Conservation (phyloP, 2,113 vertebrate genomes). For the Erythrocercus mccallii region DNA sequence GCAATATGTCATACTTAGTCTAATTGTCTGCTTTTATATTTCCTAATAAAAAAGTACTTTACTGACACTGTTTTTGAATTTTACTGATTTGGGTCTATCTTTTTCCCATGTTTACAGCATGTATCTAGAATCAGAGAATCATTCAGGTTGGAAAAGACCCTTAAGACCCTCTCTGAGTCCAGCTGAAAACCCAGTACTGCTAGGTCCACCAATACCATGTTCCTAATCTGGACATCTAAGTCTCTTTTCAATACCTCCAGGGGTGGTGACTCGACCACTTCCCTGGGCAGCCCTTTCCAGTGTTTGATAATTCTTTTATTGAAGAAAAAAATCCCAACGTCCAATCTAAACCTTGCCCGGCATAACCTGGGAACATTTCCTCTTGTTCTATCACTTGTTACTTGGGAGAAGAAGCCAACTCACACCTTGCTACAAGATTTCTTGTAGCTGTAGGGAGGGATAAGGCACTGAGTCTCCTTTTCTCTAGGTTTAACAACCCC, state of each 20-base stretch:
- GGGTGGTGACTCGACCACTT: too few relatives aligned
- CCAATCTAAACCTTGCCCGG: background rate
- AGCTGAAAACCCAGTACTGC: background rate
- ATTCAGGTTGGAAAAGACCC: background rate
- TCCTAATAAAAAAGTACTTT: background rate
- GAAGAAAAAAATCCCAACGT: background rate
- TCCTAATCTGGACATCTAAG: too few relatives aligned
- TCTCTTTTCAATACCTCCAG: background rate
- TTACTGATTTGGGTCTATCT: background rate
- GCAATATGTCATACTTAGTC: background rate
- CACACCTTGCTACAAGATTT: rapidly evolving
- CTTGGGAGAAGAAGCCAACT: rapidly evolving
- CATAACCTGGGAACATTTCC: background rate
- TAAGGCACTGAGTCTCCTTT: background rate
- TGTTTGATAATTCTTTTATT: background rate
- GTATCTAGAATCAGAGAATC: background rate
- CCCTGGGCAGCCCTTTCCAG: background rate
- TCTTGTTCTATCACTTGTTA: rapidly evolving
- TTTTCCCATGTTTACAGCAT: background rate
- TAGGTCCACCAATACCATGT: background rate
- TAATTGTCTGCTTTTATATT: background rate
- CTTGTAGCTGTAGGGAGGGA: background rate
- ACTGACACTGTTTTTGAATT: background rate
- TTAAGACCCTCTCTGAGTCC: background rate
- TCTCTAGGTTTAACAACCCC: background rate